A percentile compares a stretch with the other conserved stretches of the same genome.
Evolutionary conservation across 2,888 invertebrate genomes (phyloP).

Genomic region (Ypsolopha scabrella): DNA sequence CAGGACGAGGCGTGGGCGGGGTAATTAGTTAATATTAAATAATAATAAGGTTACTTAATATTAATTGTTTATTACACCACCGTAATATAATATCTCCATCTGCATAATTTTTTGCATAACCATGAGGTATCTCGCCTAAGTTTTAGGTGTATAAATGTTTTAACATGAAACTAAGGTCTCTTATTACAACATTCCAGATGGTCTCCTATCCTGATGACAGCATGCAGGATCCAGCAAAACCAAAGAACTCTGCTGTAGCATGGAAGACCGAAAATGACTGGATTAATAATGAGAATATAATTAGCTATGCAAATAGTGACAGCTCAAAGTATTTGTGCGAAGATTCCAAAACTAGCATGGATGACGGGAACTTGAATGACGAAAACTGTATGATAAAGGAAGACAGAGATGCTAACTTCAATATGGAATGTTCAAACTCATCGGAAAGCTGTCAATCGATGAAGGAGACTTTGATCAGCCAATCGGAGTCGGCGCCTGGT

Average conservation of each 20-base stretch:
- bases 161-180: too few species aligned
- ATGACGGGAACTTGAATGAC: slow-evolving; percentile 57
- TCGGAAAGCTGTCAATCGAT: slow-evolving; percentile 62
- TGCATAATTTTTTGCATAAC: too few species aligned
- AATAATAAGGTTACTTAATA: too few species aligned
- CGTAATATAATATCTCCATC: too few species aligned
- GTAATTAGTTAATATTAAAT: too few species aligned
- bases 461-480: slow-evolving; percentile 48
- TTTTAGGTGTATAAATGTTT: too few species aligned
- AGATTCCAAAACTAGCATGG: slow-evolving; percentile 60
- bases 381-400: slow-evolving; percentile 61
- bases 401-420: slow-evolving; percentile 57
- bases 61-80: too few species aligned
- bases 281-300: slow-evolving; percentile 46
- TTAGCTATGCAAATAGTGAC: slow-evolving; percentile 46
- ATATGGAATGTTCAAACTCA: slow-evolving; percentile 63
- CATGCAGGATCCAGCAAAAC: slow-evolving; percentile 57
- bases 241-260: slow-evolving; percentile 53
- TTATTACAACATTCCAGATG: slow-evolving; percentile 25
- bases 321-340: slow-evolving; percentile 54
- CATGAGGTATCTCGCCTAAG: too few species aligned
- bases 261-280: slow-evolving; percentile 58
- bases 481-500: slow-evolving; percentile 33
- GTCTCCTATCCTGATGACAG: slow-evolving; percentile 59
- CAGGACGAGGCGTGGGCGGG: not conserved